Evolutionary conservation across 2,797 vertebrate genomes (phyloP).

Genomic region (Poecilia wingei): DNA sequence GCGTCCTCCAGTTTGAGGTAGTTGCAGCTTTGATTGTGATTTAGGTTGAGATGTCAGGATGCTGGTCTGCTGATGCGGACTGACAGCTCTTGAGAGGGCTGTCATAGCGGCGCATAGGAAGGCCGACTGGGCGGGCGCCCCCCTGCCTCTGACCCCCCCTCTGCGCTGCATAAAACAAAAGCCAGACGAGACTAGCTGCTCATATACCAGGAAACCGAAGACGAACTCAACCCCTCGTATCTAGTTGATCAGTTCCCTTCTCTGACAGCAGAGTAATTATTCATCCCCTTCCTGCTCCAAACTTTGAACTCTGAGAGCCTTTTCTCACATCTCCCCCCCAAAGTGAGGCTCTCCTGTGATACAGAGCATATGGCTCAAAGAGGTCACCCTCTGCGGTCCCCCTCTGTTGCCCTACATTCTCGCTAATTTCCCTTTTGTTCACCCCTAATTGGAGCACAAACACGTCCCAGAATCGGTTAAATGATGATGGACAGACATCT

Average conservation of each 20-base stretch:
- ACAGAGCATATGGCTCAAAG: slow-evolving; percentile 56
- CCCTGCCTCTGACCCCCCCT: neutral
- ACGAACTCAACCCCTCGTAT: slow-evolving; percentile 32
- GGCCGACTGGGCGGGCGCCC: slow-evolving; percentile 49
- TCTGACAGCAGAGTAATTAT: slow-evolving; percentile 50
- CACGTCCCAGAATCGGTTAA: neutral
- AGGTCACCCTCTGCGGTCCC: slow-evolving; percentile 54
- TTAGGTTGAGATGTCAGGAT: slow-evolving; percentile 78
- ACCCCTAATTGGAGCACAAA: slow-evolving; percentile 61
- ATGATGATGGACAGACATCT: neutral
- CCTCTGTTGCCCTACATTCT: slow-evolving; percentile 55
- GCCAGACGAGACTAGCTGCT: slow-evolving; percentile 69
- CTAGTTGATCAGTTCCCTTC: slow-evolving; percentile 20
- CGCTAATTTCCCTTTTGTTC: slow-evolving; percentile 57
- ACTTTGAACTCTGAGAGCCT: neutral
- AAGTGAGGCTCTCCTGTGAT: slow-evolving; percentile 27
- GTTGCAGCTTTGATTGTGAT: slow-evolving; percentile 79
- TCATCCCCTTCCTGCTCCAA: neutral
- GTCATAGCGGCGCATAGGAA: slow-evolving; percentile 75
- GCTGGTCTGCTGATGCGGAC: slow-evolving; percentile 78
- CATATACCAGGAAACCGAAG: slow-evolving; percentile 64
- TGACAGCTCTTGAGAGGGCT: slow-evolving; percentile 87
- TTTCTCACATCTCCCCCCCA: neutral
- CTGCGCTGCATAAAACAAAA: slow-evolving; percentile 64
- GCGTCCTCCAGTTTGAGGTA: slow-evolving; percentile 1